Evolutionary conservation across 2,797 vertebrate species (phyloP), one percentile per base, ranked within the genome.

Genomic region (Mus caroli): DNA sequence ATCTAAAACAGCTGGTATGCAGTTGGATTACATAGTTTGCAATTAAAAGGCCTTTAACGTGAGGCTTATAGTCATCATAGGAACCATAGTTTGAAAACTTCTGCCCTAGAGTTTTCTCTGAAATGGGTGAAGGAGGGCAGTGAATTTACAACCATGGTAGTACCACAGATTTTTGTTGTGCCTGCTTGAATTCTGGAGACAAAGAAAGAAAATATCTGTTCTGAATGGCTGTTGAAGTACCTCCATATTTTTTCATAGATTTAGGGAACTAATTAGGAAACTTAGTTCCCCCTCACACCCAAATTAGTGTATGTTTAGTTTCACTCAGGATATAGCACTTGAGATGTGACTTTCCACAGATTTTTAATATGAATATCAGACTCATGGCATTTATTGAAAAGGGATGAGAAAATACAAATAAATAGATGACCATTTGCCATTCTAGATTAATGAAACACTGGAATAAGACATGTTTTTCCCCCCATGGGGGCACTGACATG

Each of bases 361-460:
- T 90, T 95, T 80, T 97, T 76, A 92, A 95, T 93, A 95, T 95
- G 85, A 85, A 11, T 22, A 90, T 88, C 10, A 93, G 87, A 96
- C 86, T 95, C 91, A 89, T 56, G 83, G 77, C 11, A 85, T 90
- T 93, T 20, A 28, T 40, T 94, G 77, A 31, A 75, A 95, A 97
- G 62, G 50, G 64, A 90, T 94, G 58, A 88, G 37, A 60, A 94
- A 94, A 96, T 86, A 94, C 95, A 95, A 96, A 75, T 82, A 92
- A 96, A 88, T 69, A 90, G 13, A 77, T 1, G 28, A 82, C 14
- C 43, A 91, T 92, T 89, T 97, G 46, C 89, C 71, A 95, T 76
- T 90, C 37, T 43, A 79, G 46, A 88, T 91, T 89, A 79, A 90
- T 91, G 58, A 95, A 96, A 93, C 79, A 92, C 31, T 52, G 87